Evolutionary conservation across 2,113 vertebrate species (phyloP).

Genomic region (Drymodes brunneopygia): DNA sequence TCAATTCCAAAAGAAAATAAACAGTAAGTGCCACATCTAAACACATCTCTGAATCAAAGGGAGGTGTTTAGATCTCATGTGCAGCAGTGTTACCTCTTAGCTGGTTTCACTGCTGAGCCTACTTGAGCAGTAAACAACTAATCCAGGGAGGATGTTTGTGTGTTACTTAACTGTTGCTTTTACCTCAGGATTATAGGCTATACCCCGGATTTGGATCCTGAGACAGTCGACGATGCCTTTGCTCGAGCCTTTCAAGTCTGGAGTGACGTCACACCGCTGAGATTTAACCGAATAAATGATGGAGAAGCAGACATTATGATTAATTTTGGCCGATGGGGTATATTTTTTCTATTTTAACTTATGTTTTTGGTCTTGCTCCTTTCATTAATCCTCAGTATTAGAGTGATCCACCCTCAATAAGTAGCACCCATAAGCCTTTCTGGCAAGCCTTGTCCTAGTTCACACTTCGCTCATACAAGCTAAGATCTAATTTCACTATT

Average conservation of each 20-base stretch:
- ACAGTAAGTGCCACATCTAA: neutral
- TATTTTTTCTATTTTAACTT: neutral
- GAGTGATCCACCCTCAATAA: neutral
- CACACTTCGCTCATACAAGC: neutral
- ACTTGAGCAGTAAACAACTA: neutral
- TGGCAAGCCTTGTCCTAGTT: neutral
- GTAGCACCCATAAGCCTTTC: neutral
- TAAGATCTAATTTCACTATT: neutral
- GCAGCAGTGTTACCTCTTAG: neutral
- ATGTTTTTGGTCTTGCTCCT: neutral
- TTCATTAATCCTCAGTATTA: neutral
- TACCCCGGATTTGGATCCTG: constrained; percentile 88
- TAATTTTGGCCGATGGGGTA: constrained; percentile 99
- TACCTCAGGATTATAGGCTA: constrained; percentile 88
- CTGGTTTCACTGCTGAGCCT: neutral
- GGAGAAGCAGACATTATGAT: constrained; percentile 99
- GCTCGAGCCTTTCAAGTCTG: constrained; percentile 95
- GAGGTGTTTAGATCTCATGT: neutral
- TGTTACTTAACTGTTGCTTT: neutral
- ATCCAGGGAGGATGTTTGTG: neutral
- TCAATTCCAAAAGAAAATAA: neutral
- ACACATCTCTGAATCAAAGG: neutral
- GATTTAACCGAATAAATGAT: constrained; percentile 85
- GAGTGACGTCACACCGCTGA: constrained; percentile 91
- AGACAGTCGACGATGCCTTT: constrained; percentile 93